Percentiles rank a stretch among this genome's conserved stretches.
Evolutionary conservation across 2,888 invertebrate genomes (phyloP).

Genomic region (Epinotia nisella): DNA sequence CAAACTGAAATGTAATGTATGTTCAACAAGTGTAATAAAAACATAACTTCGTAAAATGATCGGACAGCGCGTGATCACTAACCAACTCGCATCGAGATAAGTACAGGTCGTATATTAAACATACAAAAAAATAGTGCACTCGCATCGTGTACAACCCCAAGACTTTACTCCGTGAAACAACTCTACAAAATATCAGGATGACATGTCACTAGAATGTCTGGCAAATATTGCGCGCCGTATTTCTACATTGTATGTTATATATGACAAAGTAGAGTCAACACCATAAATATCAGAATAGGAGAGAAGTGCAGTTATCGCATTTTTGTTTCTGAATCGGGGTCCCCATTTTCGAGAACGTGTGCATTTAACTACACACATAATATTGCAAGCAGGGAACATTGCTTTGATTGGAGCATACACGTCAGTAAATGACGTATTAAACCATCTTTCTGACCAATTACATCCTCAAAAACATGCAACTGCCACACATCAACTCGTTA

Average conservation of each 20-base stretch:
- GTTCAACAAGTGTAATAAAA: constrained; percentile 12
- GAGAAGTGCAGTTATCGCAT: not conserved
- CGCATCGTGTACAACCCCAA: constrained; percentile 22
- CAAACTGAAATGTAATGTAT: not conserved
- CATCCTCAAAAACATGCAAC: not conserved
- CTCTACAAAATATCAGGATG: constrained; percentile 6
- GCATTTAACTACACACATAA: not conserved
- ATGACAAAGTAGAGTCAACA: not conserved
- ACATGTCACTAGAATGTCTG: not conserved
- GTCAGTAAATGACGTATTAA: not conserved
- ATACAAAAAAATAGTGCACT: not conserved
- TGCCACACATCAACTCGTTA: not conserved
- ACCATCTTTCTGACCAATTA: not conserved
- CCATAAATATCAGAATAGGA: not conserved
- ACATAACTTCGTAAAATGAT: not conserved
- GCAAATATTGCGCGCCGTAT: not conserved
- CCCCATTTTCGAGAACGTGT: not conserved
- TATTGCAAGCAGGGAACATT: not conserved
- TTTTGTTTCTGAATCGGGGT: not conserved
- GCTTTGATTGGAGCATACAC: not conserved
- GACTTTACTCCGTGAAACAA: constrained; percentile 15
- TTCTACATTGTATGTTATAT: not conserved
- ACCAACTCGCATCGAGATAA: constrained; percentile 4
- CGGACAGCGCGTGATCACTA: not conserved
- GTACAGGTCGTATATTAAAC: not conserved